Evolutionary conservation across 1,140 invertebrate species (phyloP).

Genomic region (Dufourea novaeangliae): DNA sequence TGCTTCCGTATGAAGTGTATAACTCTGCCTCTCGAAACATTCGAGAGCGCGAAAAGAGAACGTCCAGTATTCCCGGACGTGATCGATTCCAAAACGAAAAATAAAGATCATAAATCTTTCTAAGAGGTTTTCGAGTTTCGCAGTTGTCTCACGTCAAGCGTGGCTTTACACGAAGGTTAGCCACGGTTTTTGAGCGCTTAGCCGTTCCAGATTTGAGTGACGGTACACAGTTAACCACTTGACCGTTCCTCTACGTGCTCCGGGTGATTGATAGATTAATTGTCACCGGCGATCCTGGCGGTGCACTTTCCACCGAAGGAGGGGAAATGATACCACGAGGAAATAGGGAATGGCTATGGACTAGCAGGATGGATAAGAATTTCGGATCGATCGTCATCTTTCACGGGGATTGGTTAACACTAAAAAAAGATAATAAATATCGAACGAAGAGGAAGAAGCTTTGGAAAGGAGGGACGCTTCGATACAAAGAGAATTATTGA

Average conservation of each 20-base stretch:
- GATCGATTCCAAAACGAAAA: slow-evolving; percentile 52
- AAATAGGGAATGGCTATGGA: neutral
- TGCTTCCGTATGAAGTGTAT: too few relatives aligned
- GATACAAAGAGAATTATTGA: neutral
- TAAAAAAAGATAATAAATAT: neutral
- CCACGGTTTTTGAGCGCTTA: slow-evolving; percentile 77
- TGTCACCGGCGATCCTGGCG: slow-evolving; percentile 61
- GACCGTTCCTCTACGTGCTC: slow-evolving; percentile 75
- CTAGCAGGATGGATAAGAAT: neutral
- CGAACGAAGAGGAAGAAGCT: neutral
- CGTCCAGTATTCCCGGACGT: neutral
- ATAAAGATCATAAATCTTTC: slow-evolving; percentile 74
- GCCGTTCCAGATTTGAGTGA: slow-evolving; percentile 76
- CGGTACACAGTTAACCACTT: slow-evolving; percentile 82
- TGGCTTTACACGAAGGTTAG: slow-evolving; percentile 77
- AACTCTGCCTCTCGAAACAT: neutral
- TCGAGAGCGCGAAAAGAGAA: neutral
- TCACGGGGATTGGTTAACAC: neutral
- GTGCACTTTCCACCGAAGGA: slow-evolving; percentile 41
- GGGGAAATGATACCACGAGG: neutral
- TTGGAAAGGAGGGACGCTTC: neutral
- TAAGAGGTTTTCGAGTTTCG: slow-evolving; percentile 69
- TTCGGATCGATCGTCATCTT: neutral
- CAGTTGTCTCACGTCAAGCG: slow-evolving; percentile 64
- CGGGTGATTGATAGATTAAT: slow-evolving; percentile 80